phyloP scores from a whole-genome alignment of 1,140 invertebrate species.

The Periplaneta americana region DNA sequence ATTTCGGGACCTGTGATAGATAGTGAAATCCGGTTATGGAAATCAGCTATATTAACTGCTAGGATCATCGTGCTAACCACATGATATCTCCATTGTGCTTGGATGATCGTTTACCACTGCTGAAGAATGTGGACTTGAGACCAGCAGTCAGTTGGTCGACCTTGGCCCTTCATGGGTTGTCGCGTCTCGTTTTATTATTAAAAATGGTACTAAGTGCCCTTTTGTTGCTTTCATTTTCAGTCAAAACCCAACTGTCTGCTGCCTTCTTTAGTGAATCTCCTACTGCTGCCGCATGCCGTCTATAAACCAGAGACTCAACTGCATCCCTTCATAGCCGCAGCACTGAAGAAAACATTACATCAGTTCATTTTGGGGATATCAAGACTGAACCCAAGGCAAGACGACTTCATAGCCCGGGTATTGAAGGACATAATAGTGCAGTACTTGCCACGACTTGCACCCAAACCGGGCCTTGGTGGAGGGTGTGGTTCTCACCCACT shows the following conservation, averaged over 20 bases:
- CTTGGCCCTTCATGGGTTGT: too few relatives aligned
- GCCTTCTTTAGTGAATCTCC: neutral
- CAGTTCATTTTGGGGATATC: neutral
- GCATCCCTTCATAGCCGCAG: neutral
- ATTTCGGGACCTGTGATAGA: too few relatives aligned
- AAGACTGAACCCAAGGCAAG: neutral
- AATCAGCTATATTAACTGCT: too few relatives aligned
- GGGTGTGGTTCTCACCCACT: neutral
- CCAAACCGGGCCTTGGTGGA: neutral
- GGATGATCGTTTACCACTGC: too few relatives aligned
- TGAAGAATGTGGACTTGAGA: too few relatives aligned
- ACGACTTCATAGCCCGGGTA: neutral
- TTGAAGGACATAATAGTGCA: neutral
- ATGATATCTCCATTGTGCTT: too few relatives aligned
- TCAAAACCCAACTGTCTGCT: neutral
- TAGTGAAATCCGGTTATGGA: too few relatives aligned
- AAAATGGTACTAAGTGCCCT: too few relatives aligned
- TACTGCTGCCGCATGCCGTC: neutral
- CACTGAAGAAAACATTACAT: neutral
- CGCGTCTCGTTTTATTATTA: too few relatives aligned
- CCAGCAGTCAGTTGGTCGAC: too few relatives aligned
- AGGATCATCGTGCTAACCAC: too few relatives aligned
- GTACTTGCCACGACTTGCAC: neutral
- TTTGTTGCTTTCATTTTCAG: neutral
- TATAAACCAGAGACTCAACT: neutral